Percentiles rank a stretch among this genome's conserved stretches.
Evolutionary conservation across 2,888 invertebrate species (phyloP).

Genomic region (Pheosia tremula): DNA sequence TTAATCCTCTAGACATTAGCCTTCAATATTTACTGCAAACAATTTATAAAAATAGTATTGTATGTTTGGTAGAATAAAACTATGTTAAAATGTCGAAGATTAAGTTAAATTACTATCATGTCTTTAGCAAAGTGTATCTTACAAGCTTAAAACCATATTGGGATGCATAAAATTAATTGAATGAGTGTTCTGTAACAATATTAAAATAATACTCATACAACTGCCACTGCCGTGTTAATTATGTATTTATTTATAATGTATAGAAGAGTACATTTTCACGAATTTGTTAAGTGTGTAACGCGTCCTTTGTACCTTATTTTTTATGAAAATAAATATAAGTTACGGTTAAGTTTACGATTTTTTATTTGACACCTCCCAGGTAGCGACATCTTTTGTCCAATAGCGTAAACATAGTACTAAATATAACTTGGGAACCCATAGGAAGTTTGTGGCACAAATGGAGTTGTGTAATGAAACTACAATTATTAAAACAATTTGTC

Average conservation of each 20-base stretch:
- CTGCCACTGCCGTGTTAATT: constrained; percentile 45
- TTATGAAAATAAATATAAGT: constrained; percentile 54
- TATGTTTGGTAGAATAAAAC: background rate
- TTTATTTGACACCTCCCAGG: constrained; percentile 8
- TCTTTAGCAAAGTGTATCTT: background rate
- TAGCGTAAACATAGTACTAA: background rate
- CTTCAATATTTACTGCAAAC: too few relatives aligned
- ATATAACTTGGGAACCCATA: too few relatives aligned
- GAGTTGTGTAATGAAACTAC: too few relatives aligned
- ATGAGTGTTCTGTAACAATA: constrained; percentile 20
- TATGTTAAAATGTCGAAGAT: background rate
- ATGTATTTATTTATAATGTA: constrained; percentile 47
- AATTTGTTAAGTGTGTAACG: constrained; percentile 42
- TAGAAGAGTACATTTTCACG: constrained; percentile 35
- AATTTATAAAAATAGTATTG: too few relatives aligned
- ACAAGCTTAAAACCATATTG: constrained; percentile 35
- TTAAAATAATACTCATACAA: constrained; percentile 51
- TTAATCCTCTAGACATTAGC: background rate
- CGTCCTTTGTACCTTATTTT: constrained; percentile 76
- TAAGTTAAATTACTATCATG: background rate
- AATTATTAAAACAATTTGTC: too few relatives aligned
- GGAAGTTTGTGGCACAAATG: too few relatives aligned
- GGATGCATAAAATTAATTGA: constrained; percentile 30
- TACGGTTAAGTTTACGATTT: constrained; percentile 22
- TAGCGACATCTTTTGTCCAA: background rate